Percentiles rank a stretch among this genome's conserved stretches.
These are phyloP conservation scores for Crotalus tigris DNA, from an alignment of 2,113 vertebrate species.

Conservation along the genomic window DNA sequence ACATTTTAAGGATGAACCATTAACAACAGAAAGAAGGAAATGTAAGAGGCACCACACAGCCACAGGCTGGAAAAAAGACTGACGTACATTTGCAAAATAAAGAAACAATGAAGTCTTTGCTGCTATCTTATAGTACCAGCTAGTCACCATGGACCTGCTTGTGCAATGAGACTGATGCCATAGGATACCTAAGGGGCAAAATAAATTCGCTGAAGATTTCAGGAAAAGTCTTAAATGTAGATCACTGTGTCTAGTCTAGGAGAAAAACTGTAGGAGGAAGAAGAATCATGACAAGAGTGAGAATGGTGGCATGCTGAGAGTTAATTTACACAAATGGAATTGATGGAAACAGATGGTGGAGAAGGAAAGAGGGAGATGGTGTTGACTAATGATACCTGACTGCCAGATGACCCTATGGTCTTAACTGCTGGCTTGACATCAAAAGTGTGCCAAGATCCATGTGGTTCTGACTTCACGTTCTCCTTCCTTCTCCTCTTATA, in stretches of 20 bases:
- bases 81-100: not conserved
- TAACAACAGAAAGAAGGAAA: not conserved
- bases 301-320: slow-evolving; percentile 55
- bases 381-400: slow-evolving; percentile 69
- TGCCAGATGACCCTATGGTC: slow-evolving; percentile 64
- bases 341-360: slow-evolving; percentile 69
- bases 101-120: too few relatives aligned
- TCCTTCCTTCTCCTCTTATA: slow-evolving; percentile 6
- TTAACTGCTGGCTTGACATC: slow-evolving; percentile 51
- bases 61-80: too few relatives aligned
- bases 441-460: slow-evolving; percentile 53
- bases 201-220: not conserved
- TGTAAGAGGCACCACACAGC: not conserved
- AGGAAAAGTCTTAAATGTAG: slow-evolving; percentile 33
- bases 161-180: too few relatives aligned
- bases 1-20: not conserved
- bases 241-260: slow-evolving; percentile 36
- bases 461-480: slow-evolving; percentile 42
- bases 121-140: not conserved
- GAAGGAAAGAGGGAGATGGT: slow-evolving; percentile 33
- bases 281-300: slow-evolving; percentile 39
- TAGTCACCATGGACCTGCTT: not conserved
- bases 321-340: slow-evolving; percentile 64
- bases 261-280: slow-evolving; percentile 54
- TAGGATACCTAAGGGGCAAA: not conserved